Evolutionary conservation across 2,888 invertebrate genomes (phyloP).

Genomic region (Drosophila picticornis): DNA sequence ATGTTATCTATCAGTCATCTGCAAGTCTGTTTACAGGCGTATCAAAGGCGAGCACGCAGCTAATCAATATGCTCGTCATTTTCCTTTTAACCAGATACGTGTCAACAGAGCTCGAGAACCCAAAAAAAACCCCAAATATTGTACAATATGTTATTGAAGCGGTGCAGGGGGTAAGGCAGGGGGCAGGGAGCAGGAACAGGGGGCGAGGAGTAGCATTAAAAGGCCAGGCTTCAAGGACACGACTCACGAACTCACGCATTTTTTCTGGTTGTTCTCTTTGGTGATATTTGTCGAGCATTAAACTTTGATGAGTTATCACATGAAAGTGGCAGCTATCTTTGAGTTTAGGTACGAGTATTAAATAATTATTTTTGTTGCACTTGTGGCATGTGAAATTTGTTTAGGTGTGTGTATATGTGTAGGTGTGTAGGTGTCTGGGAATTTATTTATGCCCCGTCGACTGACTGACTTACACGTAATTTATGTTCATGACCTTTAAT

Average conservation of each 20-base stretch:
- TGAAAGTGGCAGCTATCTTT: constrained; percentile 29
- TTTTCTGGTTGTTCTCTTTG: constrained; percentile 20
- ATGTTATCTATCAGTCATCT: constrained; percentile 71
- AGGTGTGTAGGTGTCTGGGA: constrained; percentile 50
- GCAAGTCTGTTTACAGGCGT: constrained; percentile 61
- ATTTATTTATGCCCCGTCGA: constrained; percentile 38
- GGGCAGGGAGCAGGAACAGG: not conserved
- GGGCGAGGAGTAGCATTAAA: constrained; percentile 22
- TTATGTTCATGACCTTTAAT: constrained; percentile 80
- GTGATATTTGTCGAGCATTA: constrained; percentile 67
- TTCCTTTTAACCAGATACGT: constrained; percentile 82
- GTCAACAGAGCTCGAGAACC: constrained; percentile 64
- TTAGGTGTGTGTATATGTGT: constrained; percentile 40
- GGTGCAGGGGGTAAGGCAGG: not conserved
- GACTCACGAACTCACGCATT: constrained; percentile 14
- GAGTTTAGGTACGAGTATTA: constrained; percentile 32
- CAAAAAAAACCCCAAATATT: constrained; percentile 38
- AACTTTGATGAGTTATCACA: constrained; percentile 77
- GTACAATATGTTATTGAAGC: constrained; percentile 32
- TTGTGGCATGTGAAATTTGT: constrained; percentile 51
- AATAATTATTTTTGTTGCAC: constrained; percentile 72
- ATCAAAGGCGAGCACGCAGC: constrained; percentile 67
- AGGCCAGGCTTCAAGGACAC: constrained; percentile 41
- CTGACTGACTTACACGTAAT: constrained; percentile 59
- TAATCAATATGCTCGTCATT: constrained; percentile 82